Conservation (phyloP, 2,113 vertebrate genomes). For the Dipodomys stephensi region DNA sequence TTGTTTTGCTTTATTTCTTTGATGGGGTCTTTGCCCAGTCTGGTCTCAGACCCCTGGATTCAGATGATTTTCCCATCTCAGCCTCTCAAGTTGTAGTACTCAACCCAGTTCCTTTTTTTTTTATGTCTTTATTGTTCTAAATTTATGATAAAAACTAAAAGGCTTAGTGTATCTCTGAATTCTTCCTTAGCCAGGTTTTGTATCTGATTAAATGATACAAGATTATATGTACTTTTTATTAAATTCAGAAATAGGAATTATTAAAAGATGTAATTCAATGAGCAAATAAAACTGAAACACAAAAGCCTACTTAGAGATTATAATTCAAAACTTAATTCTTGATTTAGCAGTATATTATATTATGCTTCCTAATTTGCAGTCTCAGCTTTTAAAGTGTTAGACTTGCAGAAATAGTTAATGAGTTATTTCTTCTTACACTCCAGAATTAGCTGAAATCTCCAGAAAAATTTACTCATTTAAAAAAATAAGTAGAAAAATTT, state of each 20-base stretch:
- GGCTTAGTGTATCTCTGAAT: neutral
- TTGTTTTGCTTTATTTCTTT: conserved; percentile 32
- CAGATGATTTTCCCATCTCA: neutral
- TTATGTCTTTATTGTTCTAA: conserved; percentile 7
- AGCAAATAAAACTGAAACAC: conserved; percentile 29
- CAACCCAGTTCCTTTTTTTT: neutral
- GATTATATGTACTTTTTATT: neutral
- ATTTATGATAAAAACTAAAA: conserved; percentile 53
- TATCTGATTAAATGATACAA: conserved; percentile 29
- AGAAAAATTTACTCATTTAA: conserved; percentile 38
- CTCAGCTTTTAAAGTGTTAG: conserved; percentile 29
- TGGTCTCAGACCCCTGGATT: neutral
- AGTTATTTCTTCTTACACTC: too few species aligned
- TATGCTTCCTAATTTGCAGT: conserved; percentile 37
- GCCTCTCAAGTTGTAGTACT: neutral
- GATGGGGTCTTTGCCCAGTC: neutral
- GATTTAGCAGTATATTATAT: conserved; percentile 31
- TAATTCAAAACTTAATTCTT: conserved; percentile 37
- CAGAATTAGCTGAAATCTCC: neutral
- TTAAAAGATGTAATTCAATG: conserved; percentile 44
- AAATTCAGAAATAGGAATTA: conserved; percentile 38
- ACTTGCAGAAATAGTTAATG: conserved; percentile 30
- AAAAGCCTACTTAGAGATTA: conserved; percentile 28
- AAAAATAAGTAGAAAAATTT: neutral
- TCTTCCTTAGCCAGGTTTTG: neutral